Evolutionary conservation across 1,140 invertebrate species (phyloP).

Genomic region (Bombus picipes): DNA sequence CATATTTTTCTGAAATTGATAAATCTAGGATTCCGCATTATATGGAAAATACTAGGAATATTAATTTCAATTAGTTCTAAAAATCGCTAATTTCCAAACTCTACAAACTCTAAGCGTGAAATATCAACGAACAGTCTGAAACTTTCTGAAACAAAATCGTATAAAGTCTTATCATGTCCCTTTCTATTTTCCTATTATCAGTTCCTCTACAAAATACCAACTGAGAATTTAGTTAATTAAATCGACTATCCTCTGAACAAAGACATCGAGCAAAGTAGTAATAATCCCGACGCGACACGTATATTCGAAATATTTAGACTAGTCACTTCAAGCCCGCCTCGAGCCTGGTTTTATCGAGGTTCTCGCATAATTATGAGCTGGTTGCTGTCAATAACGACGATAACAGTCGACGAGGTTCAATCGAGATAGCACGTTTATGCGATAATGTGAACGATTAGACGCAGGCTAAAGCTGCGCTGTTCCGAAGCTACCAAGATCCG

Average conservation of each 20-base stretch:
- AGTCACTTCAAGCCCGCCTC: background rate
- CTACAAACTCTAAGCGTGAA: background rate
- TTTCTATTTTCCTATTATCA: background rate
- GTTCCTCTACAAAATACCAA: background rate
- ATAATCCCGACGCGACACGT: background rate
- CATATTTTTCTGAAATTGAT: too few species aligned
- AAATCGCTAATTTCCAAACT: background rate
- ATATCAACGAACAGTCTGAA: background rate
- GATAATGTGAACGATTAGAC: constrained; percentile 43
- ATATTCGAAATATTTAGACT: constrained; percentile 22
- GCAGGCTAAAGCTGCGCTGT: background rate
- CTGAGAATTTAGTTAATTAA: background rate
- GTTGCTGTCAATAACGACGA: constrained; percentile 44
- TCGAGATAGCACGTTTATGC: constrained; percentile 28
- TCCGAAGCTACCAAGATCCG: background rate
- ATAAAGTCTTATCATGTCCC: background rate
- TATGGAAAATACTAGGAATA: too few species aligned
- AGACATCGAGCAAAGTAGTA: background rate
- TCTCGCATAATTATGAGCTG: constrained; percentile 32
- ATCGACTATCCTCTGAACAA: background rate
- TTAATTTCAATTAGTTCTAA: too few species aligned
- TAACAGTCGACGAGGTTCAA: constrained; percentile 46
- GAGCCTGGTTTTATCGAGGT: constrained; percentile 17
- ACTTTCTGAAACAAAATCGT: background rate
- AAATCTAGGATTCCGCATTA: too few species aligned